Evolutionary conservation across 2,113 vertebrate species (phyloP), one percentile per base, ranked within the genome.

Genomic region (rat (Rattus norvegicus)): DNA sequence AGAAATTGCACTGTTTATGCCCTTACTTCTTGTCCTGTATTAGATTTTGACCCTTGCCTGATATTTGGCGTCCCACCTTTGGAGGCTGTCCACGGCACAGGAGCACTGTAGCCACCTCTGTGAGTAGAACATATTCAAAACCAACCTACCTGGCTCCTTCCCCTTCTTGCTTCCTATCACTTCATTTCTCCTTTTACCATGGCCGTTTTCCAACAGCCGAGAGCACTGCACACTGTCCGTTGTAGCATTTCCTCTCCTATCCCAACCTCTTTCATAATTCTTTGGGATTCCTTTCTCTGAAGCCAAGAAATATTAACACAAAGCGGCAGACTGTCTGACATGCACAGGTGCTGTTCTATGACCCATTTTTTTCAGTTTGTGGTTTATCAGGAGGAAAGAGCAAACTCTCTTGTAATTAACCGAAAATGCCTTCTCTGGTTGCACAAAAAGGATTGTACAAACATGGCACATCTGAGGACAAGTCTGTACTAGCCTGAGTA

Each of bases 381-480:
- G 90, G 47, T 90, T 95, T 87, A 63, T 90, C 80, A 43, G 77
- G 63, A 94, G 49, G 54, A 63, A 93, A 92, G 75, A 90, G 73
- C 47, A 93, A 77, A 56, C 54, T 54, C 2, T 97, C 77, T 73
- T 72, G 36, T 89, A 84, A 95, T 86, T 92, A 91, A 90, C 5
- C 54, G 81, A 65, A 94, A 92, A 95, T 96, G 49, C 54, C 56
- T 95, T 76, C 85, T 95, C 65, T 76, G 54, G 36, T 97, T 98
- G 94, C 93, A 96, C 96, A 97, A 97, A 95, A 87, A 65, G 63
- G 92, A 70, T 97, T 97, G 96, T 0, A 91, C 95, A 98, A 98
- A 95, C 93, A 91, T 36, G 95, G 90, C 97, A 61, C 96, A 80
- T 96, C 92, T n/a, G 95, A 97, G 96, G 73, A 84, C 88, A 92